Percentiles rank a stretch among this genome's conserved stretches.
Conservation (phyloP, 1,140 invertebrate species). For the Mactra quadrangularis region DNA sequence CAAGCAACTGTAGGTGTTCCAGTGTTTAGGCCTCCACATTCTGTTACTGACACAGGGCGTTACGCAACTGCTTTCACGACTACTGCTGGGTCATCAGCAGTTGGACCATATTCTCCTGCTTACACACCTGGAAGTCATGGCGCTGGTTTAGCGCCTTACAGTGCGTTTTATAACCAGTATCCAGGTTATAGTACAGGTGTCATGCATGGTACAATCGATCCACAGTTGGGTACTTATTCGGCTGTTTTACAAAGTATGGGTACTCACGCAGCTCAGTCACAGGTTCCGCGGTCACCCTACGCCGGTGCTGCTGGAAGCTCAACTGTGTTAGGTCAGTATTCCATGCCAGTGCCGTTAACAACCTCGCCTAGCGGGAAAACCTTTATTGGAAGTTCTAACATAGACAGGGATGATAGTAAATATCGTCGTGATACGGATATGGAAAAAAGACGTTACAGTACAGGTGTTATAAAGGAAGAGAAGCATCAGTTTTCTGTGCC, state of each 20-base stretch:
- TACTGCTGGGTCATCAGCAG: conserved; percentile 46
- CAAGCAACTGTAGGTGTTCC: conserved; percentile 54
- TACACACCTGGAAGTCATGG: conserved; percentile 65
- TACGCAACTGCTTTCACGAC: conserved; percentile 59
- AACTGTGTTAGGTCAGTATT: conserved; percentile 51
- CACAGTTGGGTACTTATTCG: conserved; percentile 79
- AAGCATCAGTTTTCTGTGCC: conserved; percentile 46
- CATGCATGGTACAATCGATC: conserved; percentile 69
- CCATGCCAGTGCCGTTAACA: conserved; percentile 56
- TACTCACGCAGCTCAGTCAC: conserved; percentile 75
- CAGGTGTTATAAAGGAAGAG: conserved; percentile 57
- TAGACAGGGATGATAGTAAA: conserved; percentile 45
- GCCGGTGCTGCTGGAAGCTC: conserved; percentile 45
- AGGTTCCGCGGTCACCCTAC: conserved; percentile 75
- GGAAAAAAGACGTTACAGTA: conserved; percentile 53
- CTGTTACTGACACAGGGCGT: conserved; percentile 65
- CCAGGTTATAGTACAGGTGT: conserved; percentile 45
- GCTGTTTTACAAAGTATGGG: conserved; percentile 81
- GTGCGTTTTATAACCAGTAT: conserved; percentile 58
- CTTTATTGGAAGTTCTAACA: conserved; percentile 14
- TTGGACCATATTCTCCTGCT: conserved; percentile 68
- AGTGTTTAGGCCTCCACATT: conserved; percentile 71
- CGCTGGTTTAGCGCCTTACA: conserved; percentile 38
- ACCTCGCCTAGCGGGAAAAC: conserved; percentile 54
- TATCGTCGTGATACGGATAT: conserved; percentile 40